phyloP scores from a whole-genome alignment of 2,888 invertebrate genomes.

The Drosophila picticornis region DNA sequence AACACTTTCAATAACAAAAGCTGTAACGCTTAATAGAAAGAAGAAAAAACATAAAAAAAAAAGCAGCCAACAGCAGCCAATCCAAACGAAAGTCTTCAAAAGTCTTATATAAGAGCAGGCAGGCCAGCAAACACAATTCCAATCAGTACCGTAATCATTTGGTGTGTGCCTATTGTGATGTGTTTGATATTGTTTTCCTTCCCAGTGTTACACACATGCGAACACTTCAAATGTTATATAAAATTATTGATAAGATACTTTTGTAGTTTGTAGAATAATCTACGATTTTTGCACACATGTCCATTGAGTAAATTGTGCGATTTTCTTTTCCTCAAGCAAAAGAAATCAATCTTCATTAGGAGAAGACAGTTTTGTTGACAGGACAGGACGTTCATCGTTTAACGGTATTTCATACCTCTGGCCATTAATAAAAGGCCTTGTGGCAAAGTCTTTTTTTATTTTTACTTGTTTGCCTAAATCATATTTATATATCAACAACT shows the following conservation, averaged over 20 bases:
- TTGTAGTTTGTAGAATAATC: background rate
- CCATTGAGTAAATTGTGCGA: background rate
- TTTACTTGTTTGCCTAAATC: background rate
- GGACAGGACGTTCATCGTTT: background rate
- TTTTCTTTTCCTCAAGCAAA: background rate
- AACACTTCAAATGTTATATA: background rate
- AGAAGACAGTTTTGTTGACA: background rate
- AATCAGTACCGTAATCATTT: slow-evolving; percentile 63
- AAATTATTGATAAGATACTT: background rate
- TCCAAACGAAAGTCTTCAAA: slow-evolving; percentile 41
- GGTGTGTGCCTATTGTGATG: slow-evolving; percentile 40
- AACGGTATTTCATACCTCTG: background rate
- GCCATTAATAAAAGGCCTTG: background rate
- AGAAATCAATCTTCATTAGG: slow-evolving; percentile 10
- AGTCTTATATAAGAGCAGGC: slow-evolving; percentile 49
- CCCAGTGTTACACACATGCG: background rate
- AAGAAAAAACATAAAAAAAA: background rate
- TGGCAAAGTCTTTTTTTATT: background rate
- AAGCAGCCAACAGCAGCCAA: slow-evolving; percentile 28
- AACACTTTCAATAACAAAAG: slow-evolving; percentile 69
- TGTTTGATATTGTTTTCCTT: slow-evolving; percentile 36
- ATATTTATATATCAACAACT: background rate
- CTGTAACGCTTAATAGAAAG: slow-evolving; percentile 40
- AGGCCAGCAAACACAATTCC: slow-evolving; percentile 18
- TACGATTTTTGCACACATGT: background rate